Evolutionary conservation across 1,140 invertebrate genomes (phyloP).

Genomic region (Trichomalopsis sarcophagae): DNA sequence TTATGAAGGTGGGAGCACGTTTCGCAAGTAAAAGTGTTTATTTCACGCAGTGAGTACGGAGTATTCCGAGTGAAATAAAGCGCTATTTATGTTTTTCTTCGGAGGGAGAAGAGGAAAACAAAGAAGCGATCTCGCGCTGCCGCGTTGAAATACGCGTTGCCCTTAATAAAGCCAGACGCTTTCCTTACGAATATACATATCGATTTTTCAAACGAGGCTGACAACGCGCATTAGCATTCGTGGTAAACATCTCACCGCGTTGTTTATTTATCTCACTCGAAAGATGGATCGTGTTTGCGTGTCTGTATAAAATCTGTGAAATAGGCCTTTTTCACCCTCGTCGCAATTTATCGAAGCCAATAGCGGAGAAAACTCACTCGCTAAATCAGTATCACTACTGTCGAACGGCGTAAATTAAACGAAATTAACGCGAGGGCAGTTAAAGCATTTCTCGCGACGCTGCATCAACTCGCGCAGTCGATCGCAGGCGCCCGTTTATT

Average conservation of each 20-base stretch:
- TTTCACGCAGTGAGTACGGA: conserved; percentile 31
- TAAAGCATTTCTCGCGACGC: neutral
- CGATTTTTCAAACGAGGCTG: neutral
- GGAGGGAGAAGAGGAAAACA: neutral
- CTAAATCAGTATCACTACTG: neutral
- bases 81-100: conserved; percentile 38
- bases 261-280: neutral
- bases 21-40: conserved; percentile 44
- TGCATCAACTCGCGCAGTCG: neutral
- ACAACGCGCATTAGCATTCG: neutral
- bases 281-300: neutral
- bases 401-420: neutral
- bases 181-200: neutral
- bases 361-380: neutral
- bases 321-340: neutral
- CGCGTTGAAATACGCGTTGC: neutral
- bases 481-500: conserved; percentile 5
- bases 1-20: conserved; percentile 38
- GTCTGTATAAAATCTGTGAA: neutral
- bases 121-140: neutral
- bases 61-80: conserved; percentile 40
- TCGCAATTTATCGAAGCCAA: neutral
- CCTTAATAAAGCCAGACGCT: neutral
- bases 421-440: neutral
- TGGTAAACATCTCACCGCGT: too few species aligned